Conservation (phyloP, 2,888 invertebrate genomes). For the Anodontia alba region DNA sequence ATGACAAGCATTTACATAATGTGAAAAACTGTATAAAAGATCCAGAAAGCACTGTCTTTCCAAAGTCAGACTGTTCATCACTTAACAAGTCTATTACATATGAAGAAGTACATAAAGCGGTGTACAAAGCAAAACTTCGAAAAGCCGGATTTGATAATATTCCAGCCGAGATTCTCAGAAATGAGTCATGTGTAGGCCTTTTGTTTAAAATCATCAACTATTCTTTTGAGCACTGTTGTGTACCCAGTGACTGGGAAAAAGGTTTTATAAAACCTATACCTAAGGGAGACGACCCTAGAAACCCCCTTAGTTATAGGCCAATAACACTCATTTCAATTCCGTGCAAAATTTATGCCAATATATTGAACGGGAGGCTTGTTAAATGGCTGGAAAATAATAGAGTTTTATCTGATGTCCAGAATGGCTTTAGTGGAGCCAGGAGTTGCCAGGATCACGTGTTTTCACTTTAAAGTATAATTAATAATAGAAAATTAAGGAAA, state of each 20-base stretch:
- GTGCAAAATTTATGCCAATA: constrained; percentile 23
- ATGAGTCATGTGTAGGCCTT: neutral
- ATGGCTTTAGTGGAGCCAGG: constrained; percentile 34
- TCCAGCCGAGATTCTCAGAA: constrained; percentile 13
- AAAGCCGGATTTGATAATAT: constrained; percentile 22
- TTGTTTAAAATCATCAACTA: constrained; percentile 7
- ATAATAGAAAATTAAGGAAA: constrained; percentile 7
- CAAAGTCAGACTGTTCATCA: constrained; percentile 5
- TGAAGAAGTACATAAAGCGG: constrained; percentile 16
- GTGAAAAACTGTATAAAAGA: neutral
- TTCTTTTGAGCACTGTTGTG: constrained; percentile 16
- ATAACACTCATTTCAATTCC: constrained; percentile 21
- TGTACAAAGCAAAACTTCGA: constrained; percentile 1
- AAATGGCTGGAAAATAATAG: constrained; percentile 23
- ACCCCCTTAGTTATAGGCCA: constrained; percentile 31
- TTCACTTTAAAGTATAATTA: too few relatives aligned
- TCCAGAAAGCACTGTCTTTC: neutral
- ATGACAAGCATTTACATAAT: neutral
- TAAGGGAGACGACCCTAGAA: constrained; percentile 20
- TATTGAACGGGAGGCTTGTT: constrained; percentile 22
- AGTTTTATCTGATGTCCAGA: constrained; percentile 21
- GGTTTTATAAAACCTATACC: constrained; percentile 19
- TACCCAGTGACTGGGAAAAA: constrained; percentile 14
- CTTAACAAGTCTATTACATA: constrained; percentile 22
- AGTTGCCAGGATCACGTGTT: constrained; percentile 33